Evolutionary conservation across 2,888 invertebrate genomes (phyloP), one percentile per base, ranked within the genome.

Genomic region (Epinotia brunnichana): DNA sequence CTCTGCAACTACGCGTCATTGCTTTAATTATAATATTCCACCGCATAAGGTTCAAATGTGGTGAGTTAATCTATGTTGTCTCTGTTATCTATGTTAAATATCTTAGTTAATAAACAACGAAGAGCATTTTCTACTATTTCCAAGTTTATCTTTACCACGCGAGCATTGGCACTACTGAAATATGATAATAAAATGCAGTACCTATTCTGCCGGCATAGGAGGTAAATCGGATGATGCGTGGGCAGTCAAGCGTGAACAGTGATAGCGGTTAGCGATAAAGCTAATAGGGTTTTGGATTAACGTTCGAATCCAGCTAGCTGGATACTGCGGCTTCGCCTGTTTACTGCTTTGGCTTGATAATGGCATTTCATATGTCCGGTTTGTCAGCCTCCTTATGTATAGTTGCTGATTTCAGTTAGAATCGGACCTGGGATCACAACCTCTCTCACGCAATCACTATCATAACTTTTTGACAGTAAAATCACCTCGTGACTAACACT

Each of bases 271-370:
- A 74, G 71, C 78, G 87, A 87, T 87, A 87, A 86, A 82, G 82
- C 79, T 86, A 87, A 87, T 87, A 83, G 85, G 82, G 78, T 83
- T 85, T 81, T 74, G 82, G 79, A 81, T 84, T 84, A 81, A 80
- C 81, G 77, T 76, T 64, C 73, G 75, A 78, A 29, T 53, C 53
- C 13, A 21, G 44, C 29, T 54, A 67, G 44, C 54, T 29, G 41
- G 60, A 51, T 54, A 44, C 59, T 61, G 69, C 13, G 29, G 44
- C 44, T 48, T 61, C 29, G 41, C n/a, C 21, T 69, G 56, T 15
- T 41, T 66, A 64, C 1, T 39, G 53, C 39, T 57, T 35, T 53
- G 39, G 53, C 17, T n/a, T 48, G 3, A n/a, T 59, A 59, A 57
- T 57, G 0, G 17, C 9, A 7, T 35, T 29, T 19, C 10, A 11